Evolutionary conservation across 2,888 invertebrate species (phyloP).

Genomic region (Drosophila recens): DNA sequence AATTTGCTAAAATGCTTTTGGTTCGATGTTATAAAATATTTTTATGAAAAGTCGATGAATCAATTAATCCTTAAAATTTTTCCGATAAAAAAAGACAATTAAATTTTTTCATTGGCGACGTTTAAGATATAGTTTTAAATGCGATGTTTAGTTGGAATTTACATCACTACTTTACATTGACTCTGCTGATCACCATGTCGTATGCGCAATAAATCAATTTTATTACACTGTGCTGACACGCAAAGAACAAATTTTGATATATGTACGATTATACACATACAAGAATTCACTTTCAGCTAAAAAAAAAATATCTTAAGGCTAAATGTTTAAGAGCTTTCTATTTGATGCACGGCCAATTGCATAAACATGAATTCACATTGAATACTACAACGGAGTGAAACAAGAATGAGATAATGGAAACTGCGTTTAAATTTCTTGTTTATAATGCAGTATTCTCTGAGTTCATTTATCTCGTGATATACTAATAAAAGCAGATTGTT

Average conservation of each 20-base stretch:
- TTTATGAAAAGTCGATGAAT: too few relatives aligned
- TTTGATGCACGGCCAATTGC: conserved; percentile 25
- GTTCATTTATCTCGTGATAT: conserved; percentile 42
- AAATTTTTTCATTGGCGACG: too few relatives aligned
- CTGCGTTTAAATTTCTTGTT: neutral
- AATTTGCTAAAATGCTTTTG: neutral
- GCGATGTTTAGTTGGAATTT: too few relatives aligned
- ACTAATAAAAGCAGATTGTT: conserved; percentile 28
- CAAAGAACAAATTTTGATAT: conserved; percentile 37
- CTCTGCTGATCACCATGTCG: conserved; percentile 17
- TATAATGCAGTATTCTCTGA: conserved; percentile 27
- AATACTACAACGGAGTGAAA: neutral
- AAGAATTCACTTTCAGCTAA: conserved; percentile 31
- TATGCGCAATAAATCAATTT: conserved; percentile 50
- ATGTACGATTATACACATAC: conserved; percentile 26
- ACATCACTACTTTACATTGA: neutral
- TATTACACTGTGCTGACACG: conserved; percentile 36
- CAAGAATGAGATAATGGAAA: neutral
- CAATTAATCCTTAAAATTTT: too few relatives aligned
- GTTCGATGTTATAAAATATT: too few relatives aligned
- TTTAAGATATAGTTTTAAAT: too few relatives aligned
- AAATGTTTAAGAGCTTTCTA: conserved; percentile 24
- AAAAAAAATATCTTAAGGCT: conserved; percentile 3
- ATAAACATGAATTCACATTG: conserved; percentile 4
- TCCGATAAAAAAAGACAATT: too few relatives aligned